These are phyloP conservation scores for Leucoraja ocellata DNA, from an alignment of 2,797 vertebrate genomes.

Conservation along the genomic window DNA sequence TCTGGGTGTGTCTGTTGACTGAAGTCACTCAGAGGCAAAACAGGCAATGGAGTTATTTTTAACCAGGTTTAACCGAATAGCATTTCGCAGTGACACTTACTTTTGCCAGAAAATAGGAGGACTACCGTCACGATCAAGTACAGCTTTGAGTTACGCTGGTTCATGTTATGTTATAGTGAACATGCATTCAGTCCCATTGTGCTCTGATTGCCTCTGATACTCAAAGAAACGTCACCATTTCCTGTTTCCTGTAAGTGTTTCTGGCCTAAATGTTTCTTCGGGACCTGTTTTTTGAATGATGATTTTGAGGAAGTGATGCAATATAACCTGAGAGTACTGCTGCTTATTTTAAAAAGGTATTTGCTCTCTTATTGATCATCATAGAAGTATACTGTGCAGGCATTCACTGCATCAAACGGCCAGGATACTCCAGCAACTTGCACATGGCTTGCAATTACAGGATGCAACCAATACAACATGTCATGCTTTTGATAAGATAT, in stretches of 20 bases:
- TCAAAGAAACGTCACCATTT: slow-evolving; percentile 58
- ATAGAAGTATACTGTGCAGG: background rate
- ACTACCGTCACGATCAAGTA: background rate
- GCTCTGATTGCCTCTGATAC: slow-evolving; percentile 47
- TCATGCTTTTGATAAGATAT: background rate
- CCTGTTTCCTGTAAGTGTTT: slow-evolving; percentile 69
- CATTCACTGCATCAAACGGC: background rate
- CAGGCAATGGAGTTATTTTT: background rate
- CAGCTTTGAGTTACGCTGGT: slow-evolving; percentile 6
- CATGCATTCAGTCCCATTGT: slow-evolving; percentile 56
- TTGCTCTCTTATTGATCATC: background rate
- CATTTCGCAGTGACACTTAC: slow-evolving; percentile 20
- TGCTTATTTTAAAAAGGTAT: background rate
- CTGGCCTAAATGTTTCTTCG: slow-evolving; percentile 57
- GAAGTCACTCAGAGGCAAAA: slow-evolving; percentile 8
- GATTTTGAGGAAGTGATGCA: slow-evolving; percentile 72
- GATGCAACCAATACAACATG: background rate
- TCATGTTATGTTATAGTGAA: slow-evolving; percentile 49
- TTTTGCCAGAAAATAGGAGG: slow-evolving; percentile 5
- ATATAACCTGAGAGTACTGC: slow-evolving; percentile 57
- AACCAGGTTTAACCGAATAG: background rate
- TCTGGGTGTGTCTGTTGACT: slow-evolving; percentile 21
- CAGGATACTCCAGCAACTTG: background rate
- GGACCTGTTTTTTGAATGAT: slow-evolving; percentile 65
- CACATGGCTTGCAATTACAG: background rate